Base-by-base conservation (phyloP, 2,113 vertebrate genomes). In the Poicephalus gulielmi region DNA sequence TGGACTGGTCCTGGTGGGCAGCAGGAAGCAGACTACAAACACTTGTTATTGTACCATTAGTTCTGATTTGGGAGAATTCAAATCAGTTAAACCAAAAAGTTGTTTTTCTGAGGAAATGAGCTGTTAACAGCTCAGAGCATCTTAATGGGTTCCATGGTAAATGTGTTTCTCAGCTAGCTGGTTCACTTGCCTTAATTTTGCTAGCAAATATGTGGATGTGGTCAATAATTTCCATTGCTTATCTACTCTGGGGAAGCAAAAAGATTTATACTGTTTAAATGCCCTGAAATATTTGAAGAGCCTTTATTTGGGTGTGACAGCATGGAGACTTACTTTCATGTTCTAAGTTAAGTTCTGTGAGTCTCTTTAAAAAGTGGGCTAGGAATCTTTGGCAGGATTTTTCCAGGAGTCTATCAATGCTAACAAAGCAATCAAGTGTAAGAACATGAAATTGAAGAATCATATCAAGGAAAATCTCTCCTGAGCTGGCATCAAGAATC, bases 71-170 rank as follows among this genome's bases (percentile, higher is more conserved):
- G 37, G n/a, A 76, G 20, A 57, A 66, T 43, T 88, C 39, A 53
- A 79, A 60, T 64, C 9, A 14, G 6, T 63, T 67, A 53, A 87
- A 11, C 13, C 4, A 30, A 14, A 14, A 64, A 64, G 33, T 27
- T 47, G 25, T 60, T 92, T 88, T 33, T 37, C 44, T 82, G 44
- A 83, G 83, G 60, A 93, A 93, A 64, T 1, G 2, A 73, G 17
- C 39, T 35, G 23, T 76, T 83, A 90, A 46, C 25, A 41, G 13
- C 39, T 81, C 11, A 13, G 30, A 3, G 52, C 24, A 12, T n/a
- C 23, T 46, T 43, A 83, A 10, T 2, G 3, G 11, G 7, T 87
- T 76, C 43, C 2, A 6, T 0, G 0, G 15, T 28, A 75, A 69
- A 8, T 14, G 27, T 52, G 8, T 69, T 92, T 86, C 64, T 89